These are phyloP conservation scores for Mythimna loreyi DNA, from an alignment of 2,888 invertebrate species.

Conservation along the genomic window DNA sequence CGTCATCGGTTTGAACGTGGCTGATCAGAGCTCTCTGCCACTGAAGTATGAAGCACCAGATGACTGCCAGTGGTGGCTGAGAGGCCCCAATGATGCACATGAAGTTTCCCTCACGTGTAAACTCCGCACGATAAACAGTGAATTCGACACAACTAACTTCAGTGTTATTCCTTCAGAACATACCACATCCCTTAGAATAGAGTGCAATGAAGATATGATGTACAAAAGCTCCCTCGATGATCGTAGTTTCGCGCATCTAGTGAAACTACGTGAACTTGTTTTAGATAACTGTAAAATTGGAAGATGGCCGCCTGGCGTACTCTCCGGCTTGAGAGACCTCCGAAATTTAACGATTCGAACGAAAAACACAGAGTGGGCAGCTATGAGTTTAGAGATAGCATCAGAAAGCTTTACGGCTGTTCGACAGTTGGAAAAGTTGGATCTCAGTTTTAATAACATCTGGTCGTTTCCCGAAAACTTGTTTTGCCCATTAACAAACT, in stretches of 20 bases:
- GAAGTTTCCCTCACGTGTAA: slow-evolving; percentile 95
- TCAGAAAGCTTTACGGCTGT: slow-evolving; percentile 94
- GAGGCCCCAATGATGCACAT: slow-evolving; percentile 91
- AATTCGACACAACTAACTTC: slow-evolving; percentile 96
- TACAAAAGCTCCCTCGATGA: slow-evolving; percentile 95
- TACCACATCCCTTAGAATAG: slow-evolving; percentile 94
- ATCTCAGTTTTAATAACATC: slow-evolving; percentile 96
- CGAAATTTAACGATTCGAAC: slow-evolving; percentile 96
- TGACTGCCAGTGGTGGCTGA: slow-evolving; percentile 95
- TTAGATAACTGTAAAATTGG: slow-evolving; percentile 97
- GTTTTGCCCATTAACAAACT: slow-evolving; percentile 95
- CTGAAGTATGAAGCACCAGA: slow-evolving; percentile 95
- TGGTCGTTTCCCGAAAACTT: slow-evolving; percentile 97
- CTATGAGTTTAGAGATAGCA: slow-evolving; percentile 95
- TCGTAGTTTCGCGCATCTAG: slow-evolving; percentile 95
- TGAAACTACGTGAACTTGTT: slow-evolving; percentile 94
- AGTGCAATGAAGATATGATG: slow-evolving; percentile 95
- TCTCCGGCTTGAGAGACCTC: slow-evolving; percentile 95
- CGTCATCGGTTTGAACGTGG: slow-evolving; percentile 84
- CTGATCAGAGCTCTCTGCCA: slow-evolving; percentile 87
- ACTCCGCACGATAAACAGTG: slow-evolving; percentile 96
- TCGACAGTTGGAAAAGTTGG: slow-evolving; percentile 95
- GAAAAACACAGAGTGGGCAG: slow-evolving; percentile 96
- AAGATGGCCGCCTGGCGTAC: slow-evolving; percentile 95
- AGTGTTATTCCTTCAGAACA: slow-evolving; percentile 96